Evolutionary conservation across 2,797 vertebrate genomes (phyloP).

Genomic region (Naso thynnoides): DNA sequence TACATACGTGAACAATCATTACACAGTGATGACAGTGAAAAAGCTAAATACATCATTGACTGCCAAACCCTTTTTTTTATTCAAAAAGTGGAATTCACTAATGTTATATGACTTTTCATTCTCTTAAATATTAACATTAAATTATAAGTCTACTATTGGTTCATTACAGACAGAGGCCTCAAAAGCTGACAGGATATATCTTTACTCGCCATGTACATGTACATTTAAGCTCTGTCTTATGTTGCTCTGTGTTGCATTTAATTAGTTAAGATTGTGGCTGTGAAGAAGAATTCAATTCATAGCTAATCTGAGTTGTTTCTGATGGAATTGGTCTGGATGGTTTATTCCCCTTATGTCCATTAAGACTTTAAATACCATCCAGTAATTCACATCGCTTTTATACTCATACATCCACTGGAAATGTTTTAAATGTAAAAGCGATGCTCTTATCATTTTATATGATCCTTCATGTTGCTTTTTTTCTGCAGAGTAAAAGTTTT

Average conservation of each 20-base stretch:
- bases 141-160: slow-evolving; percentile 7
- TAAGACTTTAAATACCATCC: slow-evolving; percentile 45
- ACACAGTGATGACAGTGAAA: neutral
- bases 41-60: slow-evolving; percentile 15
- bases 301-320: slow-evolving; percentile 36
- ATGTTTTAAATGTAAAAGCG: slow-evolving; percentile 67
- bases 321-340: slow-evolving; percentile 33
- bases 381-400: slow-evolving; percentile 52
- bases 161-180: slow-evolving; percentile 42
- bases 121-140: slow-evolving; percentile 4
- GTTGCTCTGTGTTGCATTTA: slow-evolving; percentile 17
- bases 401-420: slow-evolving; percentile 36
- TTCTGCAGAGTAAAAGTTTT: slow-evolving; percentile 33
- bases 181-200: slow-evolving; percentile 17
- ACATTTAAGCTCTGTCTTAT: slow-evolving; percentile 31
- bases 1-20: too few species aligned
- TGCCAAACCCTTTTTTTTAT: slow-evolving; percentile 4
- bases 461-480: slow-evolving; percentile 51
- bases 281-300: slow-evolving; percentile 49
- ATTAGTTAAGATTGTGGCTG: slow-evolving; percentile 25
- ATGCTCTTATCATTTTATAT: slow-evolving; percentile 70
- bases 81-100: slow-evolving; percentile 12
- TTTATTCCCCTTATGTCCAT: slow-evolving; percentile 18
- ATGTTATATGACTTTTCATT: slow-evolving; percentile 3
- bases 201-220: slow-evolving; percentile 36